Evolutionary conservation across 2,888 invertebrate species (phyloP).

Genomic region (Philereme transversata): DNA sequence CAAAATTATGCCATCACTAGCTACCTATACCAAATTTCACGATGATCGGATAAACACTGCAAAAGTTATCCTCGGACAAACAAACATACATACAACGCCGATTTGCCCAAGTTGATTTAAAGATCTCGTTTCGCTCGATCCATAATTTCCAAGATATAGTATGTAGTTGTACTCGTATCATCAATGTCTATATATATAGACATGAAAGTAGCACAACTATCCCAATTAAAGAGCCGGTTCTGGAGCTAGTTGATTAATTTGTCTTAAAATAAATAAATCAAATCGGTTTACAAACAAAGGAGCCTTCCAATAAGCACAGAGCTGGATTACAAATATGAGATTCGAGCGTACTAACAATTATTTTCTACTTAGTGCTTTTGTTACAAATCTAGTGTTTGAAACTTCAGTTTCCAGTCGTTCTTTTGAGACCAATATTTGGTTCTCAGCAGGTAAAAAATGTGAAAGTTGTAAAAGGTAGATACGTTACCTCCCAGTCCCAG

Average conservation of each 20-base stretch:
- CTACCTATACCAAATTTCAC: too few relatives aligned
- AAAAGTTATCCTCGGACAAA: too few relatives aligned
- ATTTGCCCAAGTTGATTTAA: too few relatives aligned
- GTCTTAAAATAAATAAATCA: slow-evolving; percentile 8
- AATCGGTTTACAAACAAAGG: slow-evolving; percentile 5
- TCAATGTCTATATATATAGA: background rate
- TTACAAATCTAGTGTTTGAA: slow-evolving; percentile 3
- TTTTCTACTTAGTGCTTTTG: slow-evolving; percentile 5
- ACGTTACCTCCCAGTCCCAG: too few relatives aligned
- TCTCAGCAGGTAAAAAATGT: background rate
- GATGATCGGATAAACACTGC: too few relatives aligned
- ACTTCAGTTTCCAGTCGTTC: background rate
- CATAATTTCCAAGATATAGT: too few relatives aligned
- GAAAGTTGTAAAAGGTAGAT: too few relatives aligned
- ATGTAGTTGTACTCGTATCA: too few relatives aligned
- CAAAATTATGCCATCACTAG: too few relatives aligned
- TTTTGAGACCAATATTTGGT: background rate
- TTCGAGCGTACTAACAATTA: background rate
- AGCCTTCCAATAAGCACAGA: slow-evolving; percentile 9
- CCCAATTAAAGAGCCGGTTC: background rate
- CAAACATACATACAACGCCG: too few relatives aligned
- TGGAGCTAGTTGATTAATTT: slow-evolving; percentile 5
- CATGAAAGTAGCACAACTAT: slow-evolving; percentile 3
- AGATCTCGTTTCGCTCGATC: too few relatives aligned
- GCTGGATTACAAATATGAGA: slow-evolving; percentile 14